Evolutionary conservation across 2,113 vertebrate genomes (phyloP).

Genomic region (Anguilla japonica): DNA sequence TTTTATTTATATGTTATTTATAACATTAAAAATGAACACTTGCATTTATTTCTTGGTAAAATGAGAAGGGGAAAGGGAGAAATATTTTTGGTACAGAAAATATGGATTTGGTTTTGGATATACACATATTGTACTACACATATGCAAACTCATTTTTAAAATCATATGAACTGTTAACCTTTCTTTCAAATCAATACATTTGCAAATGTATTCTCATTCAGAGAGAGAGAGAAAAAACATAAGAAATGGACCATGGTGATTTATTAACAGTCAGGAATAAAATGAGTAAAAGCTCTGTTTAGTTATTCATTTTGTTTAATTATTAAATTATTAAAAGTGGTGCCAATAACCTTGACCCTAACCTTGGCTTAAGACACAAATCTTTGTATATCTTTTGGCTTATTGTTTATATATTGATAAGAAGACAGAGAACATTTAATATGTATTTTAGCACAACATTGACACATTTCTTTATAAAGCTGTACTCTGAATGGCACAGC

Average conservation of each 20-base stretch:
- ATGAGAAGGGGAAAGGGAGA: no score
- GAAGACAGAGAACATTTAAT: constrained; percentile 26
- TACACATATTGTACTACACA: no score
- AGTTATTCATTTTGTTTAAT: constrained; percentile 22
- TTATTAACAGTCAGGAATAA: not conserved
- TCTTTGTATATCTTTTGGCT: constrained; percentile 39
- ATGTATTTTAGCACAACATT: constrained; percentile 1
- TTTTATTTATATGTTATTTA: no score
- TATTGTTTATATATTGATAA: constrained; percentile 42
- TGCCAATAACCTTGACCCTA: constrained; percentile 31
- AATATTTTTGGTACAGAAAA: no score
- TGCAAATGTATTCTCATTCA: not conserved
- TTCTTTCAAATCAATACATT: not conserved
- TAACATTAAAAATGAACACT: no score
- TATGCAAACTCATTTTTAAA: no score
- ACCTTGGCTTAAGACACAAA: constrained; percentile 35
- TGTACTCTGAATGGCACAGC: not conserved
- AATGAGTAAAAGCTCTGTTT: not conserved
- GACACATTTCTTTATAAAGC: not conserved
- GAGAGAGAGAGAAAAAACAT: not conserved
- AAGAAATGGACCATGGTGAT: not conserved
- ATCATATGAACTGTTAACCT: not conserved
- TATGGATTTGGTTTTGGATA: no score
- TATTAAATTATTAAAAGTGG: constrained; percentile 10
- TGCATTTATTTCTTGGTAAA: no score